A percentile compares a stretch with the other conserved stretches of the same genome.
These are phyloP conservation scores for Melanotaenia boesemani DNA, from an alignment of 2,797 vertebrate genomes.

Conservation along the genomic window DNA sequence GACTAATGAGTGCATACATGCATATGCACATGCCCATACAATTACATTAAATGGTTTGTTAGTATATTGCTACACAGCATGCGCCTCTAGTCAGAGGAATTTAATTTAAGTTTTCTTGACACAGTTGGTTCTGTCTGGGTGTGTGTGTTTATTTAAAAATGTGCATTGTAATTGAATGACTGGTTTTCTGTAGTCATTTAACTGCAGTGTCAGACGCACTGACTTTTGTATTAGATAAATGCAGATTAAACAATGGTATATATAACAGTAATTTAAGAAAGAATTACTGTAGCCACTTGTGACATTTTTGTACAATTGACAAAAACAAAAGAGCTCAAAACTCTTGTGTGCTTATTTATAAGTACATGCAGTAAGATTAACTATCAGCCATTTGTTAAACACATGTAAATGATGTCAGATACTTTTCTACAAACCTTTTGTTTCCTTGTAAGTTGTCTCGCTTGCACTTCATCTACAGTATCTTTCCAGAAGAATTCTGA, in stretches of 20 bases:
- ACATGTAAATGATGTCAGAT: constrained; percentile 40
- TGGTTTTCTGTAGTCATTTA: not conserved
- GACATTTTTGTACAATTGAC: no score
- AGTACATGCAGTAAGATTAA: constrained; percentile 11
- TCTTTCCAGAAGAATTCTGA: constrained; percentile 1
- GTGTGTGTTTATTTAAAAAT: not conserved
- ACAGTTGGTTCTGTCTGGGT: not conserved
- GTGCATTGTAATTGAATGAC: not conserved
- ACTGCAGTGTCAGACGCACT: not conserved
- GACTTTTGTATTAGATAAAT: not conserved
- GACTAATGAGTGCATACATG: constrained; percentile 5
- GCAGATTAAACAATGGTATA: not conserved
- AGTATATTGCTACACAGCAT: constrained; percentile 31
- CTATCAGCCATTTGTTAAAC: constrained; percentile 28
- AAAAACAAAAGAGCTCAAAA: no score
- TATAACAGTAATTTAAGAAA: not conserved
- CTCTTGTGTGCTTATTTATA: not conserved
- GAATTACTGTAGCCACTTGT: not conserved
- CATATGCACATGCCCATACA: constrained; percentile 4
- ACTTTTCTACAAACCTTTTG: constrained; percentile 24
- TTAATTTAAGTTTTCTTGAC: constrained; percentile 9
- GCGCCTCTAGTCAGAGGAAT: constrained; percentile 29
- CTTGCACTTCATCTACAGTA: not conserved
- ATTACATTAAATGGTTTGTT: constrained; percentile 16
- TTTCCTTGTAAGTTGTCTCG: not conserved